A percentile compares a stretch with the other conserved stretches of the same genome.
Evolutionary conservation across 2,888 invertebrate species (phyloP).

Genomic region (Odontocerum albicorne): DNA sequence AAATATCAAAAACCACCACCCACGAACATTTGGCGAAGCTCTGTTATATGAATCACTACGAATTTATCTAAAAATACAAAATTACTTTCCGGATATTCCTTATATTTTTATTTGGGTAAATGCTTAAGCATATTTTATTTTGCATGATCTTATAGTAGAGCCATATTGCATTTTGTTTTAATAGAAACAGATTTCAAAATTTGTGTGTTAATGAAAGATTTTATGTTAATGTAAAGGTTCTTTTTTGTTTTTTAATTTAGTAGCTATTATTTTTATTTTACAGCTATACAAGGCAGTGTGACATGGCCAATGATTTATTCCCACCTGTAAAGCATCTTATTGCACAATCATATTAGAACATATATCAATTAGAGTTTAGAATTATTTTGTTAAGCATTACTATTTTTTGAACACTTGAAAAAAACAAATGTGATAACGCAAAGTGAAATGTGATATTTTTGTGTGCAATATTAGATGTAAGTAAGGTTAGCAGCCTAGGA

Average conservation of each 20-base stretch:
- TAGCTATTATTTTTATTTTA: slow-evolving; percentile 57
- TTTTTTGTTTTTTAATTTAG: too few species aligned
- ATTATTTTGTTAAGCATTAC: slow-evolving; percentile 2
- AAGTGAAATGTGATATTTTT: slow-evolving; percentile 24
- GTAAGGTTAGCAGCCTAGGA: not conserved
- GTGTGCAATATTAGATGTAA: slow-evolving; percentile 11
- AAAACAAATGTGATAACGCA: slow-evolving; percentile 7
- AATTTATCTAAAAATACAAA: too few species aligned
- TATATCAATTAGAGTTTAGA: slow-evolving; percentile 10
- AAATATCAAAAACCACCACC: too few species aligned
- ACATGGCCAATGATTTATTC: slow-evolving; percentile 91
- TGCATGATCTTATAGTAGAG: too few species aligned
- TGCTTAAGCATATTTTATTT: too few species aligned
- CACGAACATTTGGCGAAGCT: too few species aligned
- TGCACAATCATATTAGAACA: slow-evolving; percentile 16
- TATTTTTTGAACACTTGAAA: slow-evolving; percentile 1
- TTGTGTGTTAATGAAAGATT: not conserved
- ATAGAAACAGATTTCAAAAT: not conserved
- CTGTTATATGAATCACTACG: too few species aligned
- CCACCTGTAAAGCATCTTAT: slow-evolving; percentile 58
- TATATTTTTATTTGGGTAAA: too few species aligned
- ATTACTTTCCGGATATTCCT: not conserved
- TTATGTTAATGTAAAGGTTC: not conserved
- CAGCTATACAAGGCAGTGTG: slow-evolving; percentile 92
- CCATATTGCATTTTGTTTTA: too few species aligned